phyloP scores from a whole-genome alignment of 2,888 invertebrate species.

The Onchidella celtica region DNA sequence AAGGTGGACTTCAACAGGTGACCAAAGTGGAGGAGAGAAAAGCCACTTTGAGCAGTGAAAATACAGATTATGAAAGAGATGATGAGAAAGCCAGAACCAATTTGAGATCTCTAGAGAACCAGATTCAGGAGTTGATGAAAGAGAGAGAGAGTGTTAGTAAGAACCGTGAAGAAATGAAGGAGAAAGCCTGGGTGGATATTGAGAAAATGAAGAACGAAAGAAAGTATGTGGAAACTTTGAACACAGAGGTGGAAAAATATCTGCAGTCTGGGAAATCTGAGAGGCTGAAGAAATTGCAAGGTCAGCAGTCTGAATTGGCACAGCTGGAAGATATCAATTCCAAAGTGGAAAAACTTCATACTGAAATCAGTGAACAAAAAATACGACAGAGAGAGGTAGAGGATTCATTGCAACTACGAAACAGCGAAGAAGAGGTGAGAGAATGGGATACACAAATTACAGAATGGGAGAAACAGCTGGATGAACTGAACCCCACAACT shows the following conservation, averaged over 20 bases:
- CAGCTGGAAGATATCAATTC: constrained; percentile 80
- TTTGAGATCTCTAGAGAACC: constrained; percentile 61
- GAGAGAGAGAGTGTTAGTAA: constrained; percentile 61
- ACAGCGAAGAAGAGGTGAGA: constrained; percentile 82
- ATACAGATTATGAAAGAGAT: constrained; percentile 60
- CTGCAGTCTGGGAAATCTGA: constrained; percentile 68
- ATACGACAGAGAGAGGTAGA: constrained; percentile 85
- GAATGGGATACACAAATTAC: constrained; percentile 75
- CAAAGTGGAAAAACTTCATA: constrained; percentile 67
- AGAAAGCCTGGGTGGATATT: constrained; percentile 66
- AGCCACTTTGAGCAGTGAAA: constrained; percentile 63
- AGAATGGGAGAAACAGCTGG: constrained; percentile 74
- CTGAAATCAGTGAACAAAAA: constrained; percentile 76
- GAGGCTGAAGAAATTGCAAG: constrained; percentile 61
- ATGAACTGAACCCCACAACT: constrained; percentile 73
- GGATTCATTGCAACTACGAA: constrained; percentile 84
- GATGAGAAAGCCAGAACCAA: constrained; percentile 62
- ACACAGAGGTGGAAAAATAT: constrained; percentile 69
- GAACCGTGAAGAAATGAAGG: constrained; percentile 66
- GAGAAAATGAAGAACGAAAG: constrained; percentile 64
- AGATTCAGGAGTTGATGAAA: constrained; percentile 59
- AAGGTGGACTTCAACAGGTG: constrained; percentile 81
- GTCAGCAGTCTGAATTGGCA: constrained; percentile 63
- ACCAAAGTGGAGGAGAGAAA: constrained; percentile 74
- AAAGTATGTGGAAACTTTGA: constrained; percentile 60